Percentiles rank a stretch among this genome's conserved stretches.
Conservation (phyloP, 2,888 invertebrate species). For the Homarus gammarus region DNA sequence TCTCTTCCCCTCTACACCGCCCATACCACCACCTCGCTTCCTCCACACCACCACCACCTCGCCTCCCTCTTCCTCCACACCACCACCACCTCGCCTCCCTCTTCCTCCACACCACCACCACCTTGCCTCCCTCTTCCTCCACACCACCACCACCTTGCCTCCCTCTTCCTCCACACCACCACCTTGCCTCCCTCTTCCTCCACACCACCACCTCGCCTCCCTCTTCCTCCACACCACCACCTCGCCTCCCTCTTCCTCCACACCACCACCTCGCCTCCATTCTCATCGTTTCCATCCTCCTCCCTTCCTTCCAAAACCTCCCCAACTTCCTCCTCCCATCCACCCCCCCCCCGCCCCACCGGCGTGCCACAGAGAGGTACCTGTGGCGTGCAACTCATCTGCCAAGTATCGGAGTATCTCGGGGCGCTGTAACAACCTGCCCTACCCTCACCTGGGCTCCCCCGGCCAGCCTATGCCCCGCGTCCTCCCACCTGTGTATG, state of each 20-base stretch:
- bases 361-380: slow-evolving; percentile 11
- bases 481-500: slow-evolving; percentile 38
- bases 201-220: neutral
- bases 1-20: too few relatives aligned
- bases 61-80: neutral
- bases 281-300: neutral
- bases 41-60: too few relatives aligned
- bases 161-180: neutral
- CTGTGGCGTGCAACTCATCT: slow-evolving; percentile 28
- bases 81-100: neutral
- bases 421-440: slow-evolving; percentile 54
- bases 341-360: neutral
- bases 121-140: neutral
- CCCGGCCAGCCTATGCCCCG: slow-evolving; percentile 45
- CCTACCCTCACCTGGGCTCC: slow-evolving; percentile 46
- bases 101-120: too few relatives aligned
- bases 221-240: too few relatives aligned
- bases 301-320: neutral
- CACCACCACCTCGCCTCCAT: neutral
- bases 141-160: too few relatives aligned
- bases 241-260: neutral
- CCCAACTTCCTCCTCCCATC: neutral
- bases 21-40: too few relatives aligned
- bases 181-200: neutral
- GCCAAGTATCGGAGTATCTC: slow-evolving; percentile 24